A percentile compares a stretch with the other conserved stretches of the same genome.
These are phyloP conservation scores for Lumbricus terrestris DNA, from an alignment of 2,888 invertebrate species.

Conservation along the genomic window DNA sequence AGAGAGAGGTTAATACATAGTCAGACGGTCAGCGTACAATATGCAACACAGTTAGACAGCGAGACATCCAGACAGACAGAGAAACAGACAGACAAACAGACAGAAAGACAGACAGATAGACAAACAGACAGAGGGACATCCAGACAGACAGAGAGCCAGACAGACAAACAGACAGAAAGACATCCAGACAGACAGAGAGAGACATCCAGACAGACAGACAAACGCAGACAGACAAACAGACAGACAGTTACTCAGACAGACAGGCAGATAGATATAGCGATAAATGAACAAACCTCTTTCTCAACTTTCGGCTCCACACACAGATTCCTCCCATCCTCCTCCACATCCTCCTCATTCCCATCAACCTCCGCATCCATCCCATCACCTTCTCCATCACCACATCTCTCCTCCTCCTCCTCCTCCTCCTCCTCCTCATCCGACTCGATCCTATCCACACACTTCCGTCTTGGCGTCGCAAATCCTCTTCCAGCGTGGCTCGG, in stretches of 20 bases:
- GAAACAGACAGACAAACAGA: background rate
- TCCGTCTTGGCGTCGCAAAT: background rate
- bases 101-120: background rate
- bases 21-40: background rate
- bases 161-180: background rate
- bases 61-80: background rate
- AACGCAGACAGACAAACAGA: background rate
- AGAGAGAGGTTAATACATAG: too few species aligned
- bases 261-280: background rate
- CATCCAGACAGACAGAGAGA: background rate
- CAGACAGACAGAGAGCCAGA: background rate
- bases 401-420: background rate
- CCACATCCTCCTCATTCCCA: too few species aligned
- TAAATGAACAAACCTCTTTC: background rate
- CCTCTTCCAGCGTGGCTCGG: background rate
- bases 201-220: background rate
- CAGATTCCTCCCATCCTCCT: background rate
- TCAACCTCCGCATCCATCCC: too few species aligned
- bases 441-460: background rate
- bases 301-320: background rate
- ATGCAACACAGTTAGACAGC: background rate
- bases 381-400: background rate
- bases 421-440: background rate
- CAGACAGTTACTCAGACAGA: background rate
- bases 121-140: background rate